phyloP scores from a whole-genome alignment of 2,797 vertebrate species.

The Psittacula derbiana region DNA sequence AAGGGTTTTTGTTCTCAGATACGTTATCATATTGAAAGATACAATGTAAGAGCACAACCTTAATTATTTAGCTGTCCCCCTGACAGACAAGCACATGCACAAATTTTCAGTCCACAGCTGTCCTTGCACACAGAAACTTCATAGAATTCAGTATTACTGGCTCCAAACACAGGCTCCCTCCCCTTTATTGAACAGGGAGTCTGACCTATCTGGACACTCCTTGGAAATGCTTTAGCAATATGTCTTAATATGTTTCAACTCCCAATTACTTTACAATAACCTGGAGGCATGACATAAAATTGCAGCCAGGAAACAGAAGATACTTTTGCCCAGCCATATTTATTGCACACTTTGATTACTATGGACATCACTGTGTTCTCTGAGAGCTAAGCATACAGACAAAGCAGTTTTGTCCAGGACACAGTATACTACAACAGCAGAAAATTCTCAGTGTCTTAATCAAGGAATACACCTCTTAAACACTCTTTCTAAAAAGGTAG shows the following conservation, averaged over 20 bases:
- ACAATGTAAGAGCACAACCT: not conserved
- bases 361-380: not conserved
- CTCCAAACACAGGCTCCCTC: not conserved
- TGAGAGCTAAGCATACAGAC: not conserved
- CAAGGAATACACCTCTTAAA: not conserved
- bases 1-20: not conserved
- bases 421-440: not conserved
- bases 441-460: not conserved
- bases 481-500: not conserved
- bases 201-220: not conserved
- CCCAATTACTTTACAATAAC: slow-evolving; percentile 17
- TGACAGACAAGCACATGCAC: not conserved
- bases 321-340: not conserved
- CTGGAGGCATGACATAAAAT: not conserved
- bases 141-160: not conserved
- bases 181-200: not conserved
- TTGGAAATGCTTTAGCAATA: not conserved
- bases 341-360: not conserved
- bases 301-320: slow-evolving; percentile 1
- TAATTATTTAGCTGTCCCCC: not conserved
- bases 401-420: not conserved
- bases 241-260: slow-evolving; percentile 2
- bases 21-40: not conserved
- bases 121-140: not conserved
- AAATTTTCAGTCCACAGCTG: not conserved